Conservation (phyloP, 2,888 invertebrate species). For the Andrena chrysosceles region DNA sequence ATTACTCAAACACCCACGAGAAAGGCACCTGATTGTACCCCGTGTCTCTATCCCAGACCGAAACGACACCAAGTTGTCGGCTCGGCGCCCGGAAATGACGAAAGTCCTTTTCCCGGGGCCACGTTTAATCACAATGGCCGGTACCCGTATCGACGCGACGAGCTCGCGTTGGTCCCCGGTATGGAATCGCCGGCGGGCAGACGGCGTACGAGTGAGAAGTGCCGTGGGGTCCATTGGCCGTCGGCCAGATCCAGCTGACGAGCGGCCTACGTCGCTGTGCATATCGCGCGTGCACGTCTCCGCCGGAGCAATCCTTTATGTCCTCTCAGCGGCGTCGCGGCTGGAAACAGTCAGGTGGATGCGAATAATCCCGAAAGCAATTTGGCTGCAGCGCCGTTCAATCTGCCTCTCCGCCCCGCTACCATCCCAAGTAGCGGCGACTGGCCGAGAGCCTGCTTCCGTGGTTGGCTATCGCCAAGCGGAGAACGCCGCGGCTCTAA, state of each 20-base stretch:
- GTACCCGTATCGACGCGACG: conserved; percentile 40
- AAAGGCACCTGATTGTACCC: too few species aligned
- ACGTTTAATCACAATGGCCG: conserved; percentile 50
- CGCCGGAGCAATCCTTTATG: conserved; percentile 59
- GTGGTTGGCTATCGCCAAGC: conserved; percentile 43
- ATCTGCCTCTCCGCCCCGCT: conserved; percentile 67
- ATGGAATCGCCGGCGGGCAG: conserved; percentile 50
- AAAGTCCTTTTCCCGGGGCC: conserved; percentile 23
- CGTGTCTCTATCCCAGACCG: too few species aligned
- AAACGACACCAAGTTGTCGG: conserved; percentile 19
- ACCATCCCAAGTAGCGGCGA: conserved; percentile 29
- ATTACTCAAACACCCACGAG: too few species aligned
- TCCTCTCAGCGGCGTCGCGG: conserved; percentile 46
- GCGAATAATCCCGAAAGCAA: conserved; percentile 82
- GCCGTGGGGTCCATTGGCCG: conserved; percentile 74
- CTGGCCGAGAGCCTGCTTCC: conserved; percentile 16
- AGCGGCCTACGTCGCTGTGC: conserved; percentile 61
- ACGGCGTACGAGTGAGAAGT: conserved; percentile 63
- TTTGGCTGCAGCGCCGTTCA: conserved; percentile 78
- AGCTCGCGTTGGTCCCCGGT: conserved; percentile 48
- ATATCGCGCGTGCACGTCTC: conserved; percentile 59
- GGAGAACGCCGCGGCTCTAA: conserved; percentile 44
- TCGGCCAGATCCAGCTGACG: conserved; percentile 75
- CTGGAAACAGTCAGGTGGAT: conserved; percentile 69
- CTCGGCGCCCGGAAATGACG: conserved; percentile 21